Percentiles rank a stretch among this genome's conserved stretches.
These are phyloP conservation scores for Phylloscopus collybita DNA, from an alignment of 2,797 vertebrate genomes.

Conservation along the genomic window DNA sequence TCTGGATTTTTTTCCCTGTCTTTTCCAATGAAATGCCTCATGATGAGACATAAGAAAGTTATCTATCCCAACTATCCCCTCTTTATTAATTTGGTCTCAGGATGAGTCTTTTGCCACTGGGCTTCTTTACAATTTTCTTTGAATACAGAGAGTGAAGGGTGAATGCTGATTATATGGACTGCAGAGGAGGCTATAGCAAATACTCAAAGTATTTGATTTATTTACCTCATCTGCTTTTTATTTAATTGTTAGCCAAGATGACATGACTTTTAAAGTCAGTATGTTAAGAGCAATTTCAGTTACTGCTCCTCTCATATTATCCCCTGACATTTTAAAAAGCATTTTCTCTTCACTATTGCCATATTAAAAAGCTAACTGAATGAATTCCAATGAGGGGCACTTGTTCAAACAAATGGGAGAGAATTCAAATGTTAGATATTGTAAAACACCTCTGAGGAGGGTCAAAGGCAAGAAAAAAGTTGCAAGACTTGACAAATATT, in stretches of 20 bases:
- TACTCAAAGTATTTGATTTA: background rate
- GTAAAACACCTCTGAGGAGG: background rate
- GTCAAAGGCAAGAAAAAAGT: background rate
- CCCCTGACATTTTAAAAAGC: background rate
- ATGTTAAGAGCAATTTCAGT: background rate
- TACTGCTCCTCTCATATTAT: background rate
- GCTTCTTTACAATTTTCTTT: background rate
- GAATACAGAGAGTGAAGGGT: background rate
- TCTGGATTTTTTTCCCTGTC: background rate
- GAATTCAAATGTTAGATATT: background rate
- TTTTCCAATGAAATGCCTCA: background rate
- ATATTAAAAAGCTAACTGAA: conserved; percentile 5
- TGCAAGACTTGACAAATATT: background rate
- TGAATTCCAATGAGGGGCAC: background rate
- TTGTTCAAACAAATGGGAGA: background rate
- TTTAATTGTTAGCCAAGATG: background rate
- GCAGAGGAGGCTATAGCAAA: background rate
- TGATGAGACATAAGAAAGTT: background rate
- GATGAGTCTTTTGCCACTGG: background rate
- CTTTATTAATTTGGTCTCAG: background rate
- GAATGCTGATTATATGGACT: background rate
- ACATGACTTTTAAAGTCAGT: background rate
- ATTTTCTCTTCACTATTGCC: background rate
- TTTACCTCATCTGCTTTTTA: background rate
- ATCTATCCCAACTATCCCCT: background rate